Percentiles rank a stretch among this genome's conserved stretches.
phyloP scores from a whole-genome alignment of 2,888 invertebrate genomes.

The Oegoconia quadripuncta region DNA sequence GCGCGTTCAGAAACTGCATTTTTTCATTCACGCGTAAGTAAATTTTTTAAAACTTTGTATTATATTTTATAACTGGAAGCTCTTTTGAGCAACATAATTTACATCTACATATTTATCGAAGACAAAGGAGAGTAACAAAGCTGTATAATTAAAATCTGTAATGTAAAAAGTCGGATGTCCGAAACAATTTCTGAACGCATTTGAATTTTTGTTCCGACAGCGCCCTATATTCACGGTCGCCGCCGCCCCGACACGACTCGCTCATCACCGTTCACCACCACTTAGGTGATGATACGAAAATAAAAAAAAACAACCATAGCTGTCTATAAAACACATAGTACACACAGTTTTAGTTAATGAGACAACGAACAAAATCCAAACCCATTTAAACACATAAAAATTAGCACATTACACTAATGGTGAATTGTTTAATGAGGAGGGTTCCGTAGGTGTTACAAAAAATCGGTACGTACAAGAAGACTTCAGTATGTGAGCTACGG shows the following conservation, averaged over 20 bases:
- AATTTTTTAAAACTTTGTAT: too few species aligned
- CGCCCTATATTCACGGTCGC: slow-evolving; percentile 4
- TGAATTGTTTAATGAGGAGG: slow-evolving; percentile 55
- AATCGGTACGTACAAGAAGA: slow-evolving; percentile 23
- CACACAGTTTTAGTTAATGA: slow-evolving; percentile 77
- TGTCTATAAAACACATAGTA: slow-evolving; percentile 74
- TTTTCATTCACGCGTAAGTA: too few species aligned
- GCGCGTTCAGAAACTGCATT: slow-evolving; percentile 17
- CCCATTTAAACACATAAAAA: slow-evolving; percentile 72
- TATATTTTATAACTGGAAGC: too few species aligned
- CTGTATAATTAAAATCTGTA: background rate
- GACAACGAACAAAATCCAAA: slow-evolving; percentile 77
- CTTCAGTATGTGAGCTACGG: slow-evolving; percentile 52
- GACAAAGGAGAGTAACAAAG: too few species aligned
- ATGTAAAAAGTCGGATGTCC: background rate
- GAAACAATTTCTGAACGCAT: slow-evolving; percentile 8
- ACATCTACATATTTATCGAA: too few species aligned
- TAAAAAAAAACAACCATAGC: slow-evolving; percentile 69
- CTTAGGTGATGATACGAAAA: slow-evolving; percentile 43
- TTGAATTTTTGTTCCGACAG: background rate
- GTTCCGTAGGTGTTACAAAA: slow-evolving; percentile 53
- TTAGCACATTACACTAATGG: slow-evolving; percentile 77
- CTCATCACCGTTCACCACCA: slow-evolving; percentile 33
- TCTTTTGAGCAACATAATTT: too few species aligned
- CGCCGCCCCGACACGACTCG: slow-evolving; percentile 10